phyloP scores from a whole-genome alignment of 1,140 invertebrate species.

The Zaprionus ghesquierei region DNA sequence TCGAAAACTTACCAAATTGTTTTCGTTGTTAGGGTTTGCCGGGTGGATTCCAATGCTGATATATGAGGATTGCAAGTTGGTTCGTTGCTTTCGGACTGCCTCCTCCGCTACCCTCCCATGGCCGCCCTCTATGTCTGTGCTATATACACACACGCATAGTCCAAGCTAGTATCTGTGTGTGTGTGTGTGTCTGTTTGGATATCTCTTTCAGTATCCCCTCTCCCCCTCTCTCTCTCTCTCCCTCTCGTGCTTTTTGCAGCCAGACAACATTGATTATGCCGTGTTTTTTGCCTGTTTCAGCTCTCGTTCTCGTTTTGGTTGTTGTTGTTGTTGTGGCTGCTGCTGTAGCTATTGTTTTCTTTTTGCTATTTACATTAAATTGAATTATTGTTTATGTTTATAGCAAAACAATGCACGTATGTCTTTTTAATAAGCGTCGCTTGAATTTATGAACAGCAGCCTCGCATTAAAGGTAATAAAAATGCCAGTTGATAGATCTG shows the following conservation, averaged over 20 bases:
- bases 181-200: conserved; percentile 21
- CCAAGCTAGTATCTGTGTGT: background rate
- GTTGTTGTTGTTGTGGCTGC: background rate
- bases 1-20: conserved; percentile 81
- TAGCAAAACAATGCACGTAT: conserved; percentile 74
- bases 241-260: conserved; percentile 42
- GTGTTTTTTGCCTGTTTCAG: conserved; percentile 57
- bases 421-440: conserved; percentile 67
- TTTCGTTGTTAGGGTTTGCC: conserved; percentile 75
- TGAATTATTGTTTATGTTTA: conserved; percentile 79
- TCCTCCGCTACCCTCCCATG: conserved; percentile 19
- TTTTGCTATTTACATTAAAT: conserved; percentile 57
- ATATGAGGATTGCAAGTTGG: conserved; percentile 61
- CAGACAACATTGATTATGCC: conserved; percentile 76
- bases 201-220: background rate
- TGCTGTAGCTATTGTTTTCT: conserved; percentile 1
- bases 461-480: conserved; percentile 29
- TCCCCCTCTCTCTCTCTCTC: background rate
- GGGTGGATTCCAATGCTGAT: conserved; percentile 80
- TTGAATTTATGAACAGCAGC: conserved; percentile 38
- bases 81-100: conserved; percentile 6
- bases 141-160: conserved; percentile 22
- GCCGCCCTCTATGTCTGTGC: conserved; percentile 23
- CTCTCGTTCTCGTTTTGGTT: conserved; percentile 3
- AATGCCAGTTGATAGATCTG: conserved; percentile 1